Evolutionary conservation across 2,888 invertebrate species (phyloP), one percentile per base, ranked within the genome.

Genomic region (Orchesellides sinensis): DNA sequence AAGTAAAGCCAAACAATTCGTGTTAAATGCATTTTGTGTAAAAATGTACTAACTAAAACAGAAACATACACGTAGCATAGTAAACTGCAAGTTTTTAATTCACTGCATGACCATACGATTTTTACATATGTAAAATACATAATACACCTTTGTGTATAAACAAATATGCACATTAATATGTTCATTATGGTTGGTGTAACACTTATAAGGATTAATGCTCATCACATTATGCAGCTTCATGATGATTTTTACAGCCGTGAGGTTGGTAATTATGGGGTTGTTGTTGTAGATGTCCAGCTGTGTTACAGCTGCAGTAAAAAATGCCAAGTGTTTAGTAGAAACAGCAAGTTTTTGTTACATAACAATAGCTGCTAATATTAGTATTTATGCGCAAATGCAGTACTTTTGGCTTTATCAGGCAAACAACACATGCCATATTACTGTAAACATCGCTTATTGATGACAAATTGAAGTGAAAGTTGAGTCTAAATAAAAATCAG

Each of bases 221-320:
- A 49, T 74, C 63, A 63, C 61, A 63, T 63, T 23, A 63, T 23
- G 54, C 32, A 66, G 52, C 45, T n/a, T 61, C 65, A 65, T 47
- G 23, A 25, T 49, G 29, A 49, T 35, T 40, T 40, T 23, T 69
- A 69, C 23, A 5, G 68, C 61, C 78, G 78, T 70, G 78, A 63
- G 59, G 52, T 25, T 69, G 35, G 47, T 78, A 78, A 78, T 78
- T 78, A 78, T 49, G 52, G 35, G 35, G 14, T 78, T 63, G 49
- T 52, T 63, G 63, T 63, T 65, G 12, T 49, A 25, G 78, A 40
- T 23, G 35, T 78, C 78, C 69, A 63, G 63, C 78, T 78, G 78
- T 40, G 69, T 78, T 70, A 78, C 69, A 35, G 40, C 68, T 61
- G 63, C 69, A 78, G 61, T 78, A 78, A 77, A 61, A n/a, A 77